phyloP scores from a whole-genome alignment of 2,888 invertebrate species.

The Schizaphis graminum region DNA sequence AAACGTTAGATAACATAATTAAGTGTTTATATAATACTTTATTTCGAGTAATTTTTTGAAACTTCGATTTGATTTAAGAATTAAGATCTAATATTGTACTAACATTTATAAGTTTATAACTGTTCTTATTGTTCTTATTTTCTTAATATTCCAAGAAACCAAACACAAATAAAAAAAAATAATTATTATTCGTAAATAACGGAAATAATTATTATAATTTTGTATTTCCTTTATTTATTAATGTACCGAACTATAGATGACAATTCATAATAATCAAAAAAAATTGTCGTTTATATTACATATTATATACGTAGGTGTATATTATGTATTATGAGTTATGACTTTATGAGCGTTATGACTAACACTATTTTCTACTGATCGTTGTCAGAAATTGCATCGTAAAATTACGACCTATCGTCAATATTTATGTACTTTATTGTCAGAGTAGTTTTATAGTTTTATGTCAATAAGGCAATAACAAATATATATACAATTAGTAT shows the following conservation, averaged over 20 bases:
- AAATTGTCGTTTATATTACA: neutral
- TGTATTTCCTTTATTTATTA: neutral
- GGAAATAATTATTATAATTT: neutral
- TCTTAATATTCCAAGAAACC: neutral
- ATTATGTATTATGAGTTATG: neutral
- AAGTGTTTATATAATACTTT: neutral
- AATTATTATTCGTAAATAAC: neutral
- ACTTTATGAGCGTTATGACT: neutral
- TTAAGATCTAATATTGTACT: neutral
- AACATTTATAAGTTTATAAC: neutral
- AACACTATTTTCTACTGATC: neutral
- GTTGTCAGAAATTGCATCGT: neutral
- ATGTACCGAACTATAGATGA: neutral
- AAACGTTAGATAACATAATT: neutral
- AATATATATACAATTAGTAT: neutral
- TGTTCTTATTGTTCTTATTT: neutral
- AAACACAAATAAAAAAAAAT: neutral
- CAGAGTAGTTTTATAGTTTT: neutral
- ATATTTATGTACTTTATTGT: neutral
- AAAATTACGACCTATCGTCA: neutral
- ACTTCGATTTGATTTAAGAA: neutral
- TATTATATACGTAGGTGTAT: neutral
- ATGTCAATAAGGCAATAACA: neutral
- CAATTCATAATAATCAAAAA: neutral
- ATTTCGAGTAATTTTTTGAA: neutral